Conservation (phyloP, 2,797 vertebrate genomes). For the Microctenopoma lineatum region DNA sequence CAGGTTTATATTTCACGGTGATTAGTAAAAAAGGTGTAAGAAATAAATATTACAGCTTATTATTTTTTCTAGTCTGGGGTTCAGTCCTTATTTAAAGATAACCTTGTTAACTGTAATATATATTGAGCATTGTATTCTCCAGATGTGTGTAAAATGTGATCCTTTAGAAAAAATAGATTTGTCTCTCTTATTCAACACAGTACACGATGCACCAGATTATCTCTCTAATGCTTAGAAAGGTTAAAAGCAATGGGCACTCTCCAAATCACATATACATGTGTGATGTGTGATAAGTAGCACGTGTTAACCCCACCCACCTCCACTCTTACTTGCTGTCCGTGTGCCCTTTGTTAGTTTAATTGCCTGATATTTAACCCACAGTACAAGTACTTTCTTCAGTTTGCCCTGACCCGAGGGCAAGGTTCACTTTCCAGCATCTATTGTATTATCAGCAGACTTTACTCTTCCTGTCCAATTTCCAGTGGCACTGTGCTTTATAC, state of each 20-base stretch:
- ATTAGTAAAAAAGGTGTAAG: no score
- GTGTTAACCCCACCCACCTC: conserved; percentile 16
- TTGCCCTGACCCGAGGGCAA: conserved; percentile 61
- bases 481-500: conserved; percentile 37
- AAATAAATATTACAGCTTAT: no score
- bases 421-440: conserved; percentile 54
- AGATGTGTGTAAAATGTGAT: no score
- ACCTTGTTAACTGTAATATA: not conserved
- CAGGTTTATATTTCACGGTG: not conserved
- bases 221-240: conserved; percentile 13
- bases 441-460: conserved; percentile 34
- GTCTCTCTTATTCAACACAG: conserved; percentile 1
- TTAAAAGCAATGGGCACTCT: not conserved
- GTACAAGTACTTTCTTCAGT: conserved; percentile 46
- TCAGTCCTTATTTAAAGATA: no score
- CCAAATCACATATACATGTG: conserved; percentile 42
- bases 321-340: conserved; percentile 32
- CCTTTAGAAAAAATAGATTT: no score
- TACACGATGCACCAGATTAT: not conserved
- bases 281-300: conserved; percentile 32
- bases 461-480: conserved; percentile 33
- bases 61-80: no score
- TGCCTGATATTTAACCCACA: conserved; percentile 73
- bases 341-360: conserved; percentile 69
- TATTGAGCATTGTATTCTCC: no score